Base-by-base conservation (phyloP, 2,888 invertebrate species). In the Sicus ferrugineus region DNA sequence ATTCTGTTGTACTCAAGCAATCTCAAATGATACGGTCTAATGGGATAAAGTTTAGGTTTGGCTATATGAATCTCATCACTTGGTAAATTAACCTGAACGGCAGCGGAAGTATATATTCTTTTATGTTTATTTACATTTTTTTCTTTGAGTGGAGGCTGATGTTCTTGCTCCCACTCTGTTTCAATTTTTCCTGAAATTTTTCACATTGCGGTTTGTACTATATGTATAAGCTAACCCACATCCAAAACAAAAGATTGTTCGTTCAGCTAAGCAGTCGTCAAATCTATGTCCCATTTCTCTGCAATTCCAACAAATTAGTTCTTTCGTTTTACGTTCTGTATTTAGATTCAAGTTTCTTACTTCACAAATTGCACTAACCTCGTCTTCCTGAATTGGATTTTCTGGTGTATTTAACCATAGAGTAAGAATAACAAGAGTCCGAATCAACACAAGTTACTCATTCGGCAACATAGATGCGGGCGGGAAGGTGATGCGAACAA, bases 171-270 rank as follows among this genome's bases (percentile, higher is more conserved):
- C 34, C 54, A 30, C 54, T 66, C 66, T 2, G 26, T 19, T 26
- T 52, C 26, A 19, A 23, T 34, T 66, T 66, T 66, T 54, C 66
- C 66, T 61, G 23, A 70, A 59, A 70, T 2, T 50, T 11, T n/a
- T 26, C 31, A 26, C 69, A 70, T 3, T 70, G 38, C 1, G 69
- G 69, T 19, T 66, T 67, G 7, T n/a, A n/a, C n/a, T n/a, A n/a
- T 54, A 30, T 14, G 59, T 56, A 23, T 67, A 62, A 3, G 58
- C 46, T 19, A 62, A 31, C 2, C 70, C 67, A 19, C 70, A 70
- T 46, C 67, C 70, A 50, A 62, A 70, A n/a, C 67, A 70, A 52
- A 70, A 67, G 19, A 63, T 50, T n/a, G 23, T 46, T 26, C 64
- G 28, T 3, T 67, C 70, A 14, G 38, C 67, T 2, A 67, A 28